Evolutionary conservation across 1,140 invertebrate genomes (phyloP), one percentile per base, ranked within the genome.

Genomic region (Tetragonula clypearis): DNA sequence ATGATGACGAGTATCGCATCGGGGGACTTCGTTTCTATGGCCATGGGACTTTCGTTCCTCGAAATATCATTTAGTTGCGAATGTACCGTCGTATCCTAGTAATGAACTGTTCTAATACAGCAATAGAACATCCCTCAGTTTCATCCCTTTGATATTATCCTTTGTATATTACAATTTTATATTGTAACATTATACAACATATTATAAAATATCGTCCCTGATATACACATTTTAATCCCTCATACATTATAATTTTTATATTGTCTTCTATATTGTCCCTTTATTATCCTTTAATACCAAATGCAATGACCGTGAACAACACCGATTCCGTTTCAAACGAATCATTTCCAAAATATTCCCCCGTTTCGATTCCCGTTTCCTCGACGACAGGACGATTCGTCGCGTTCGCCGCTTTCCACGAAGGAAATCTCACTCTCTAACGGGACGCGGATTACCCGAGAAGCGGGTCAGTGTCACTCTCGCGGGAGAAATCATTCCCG

Each of bases 401-500:
- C 41, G 41, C n/a, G 41, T 49, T 9, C 2, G 21, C 2, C 23
- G 30, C 41, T 60, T 77, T 49, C 62, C 35, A 55, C 62, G 73
- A 77, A 41, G 60, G 56, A 79, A 84, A 83, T 83, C 41, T 49
- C 74, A 66, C 65, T 68, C 68, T 73, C 66, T 84, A 84, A 84
- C 78, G 71, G 77, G 49, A 73, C 49, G 78, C 49, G 78, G 73
- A 81, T 85, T 68, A 49, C 35, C 30, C 62, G 21, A 17, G 56
- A 86, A 86, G 85, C 82, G 41, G 85, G 85, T 86, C 85, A 86
- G 76, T 86, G 82, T 79, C 82, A 74, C 82, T 86, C 85, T 84
- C 85, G 41, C 82, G 82, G n/a, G 82, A 84, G 82, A 79, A 69
- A 86, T 86, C 85, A 79, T 73, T 79, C 81, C n/a, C 55, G 35